These are phyloP conservation scores for Tachina grossa DNA, from an alignment of 2,888 invertebrate genomes.

Conservation along the genomic window DNA sequence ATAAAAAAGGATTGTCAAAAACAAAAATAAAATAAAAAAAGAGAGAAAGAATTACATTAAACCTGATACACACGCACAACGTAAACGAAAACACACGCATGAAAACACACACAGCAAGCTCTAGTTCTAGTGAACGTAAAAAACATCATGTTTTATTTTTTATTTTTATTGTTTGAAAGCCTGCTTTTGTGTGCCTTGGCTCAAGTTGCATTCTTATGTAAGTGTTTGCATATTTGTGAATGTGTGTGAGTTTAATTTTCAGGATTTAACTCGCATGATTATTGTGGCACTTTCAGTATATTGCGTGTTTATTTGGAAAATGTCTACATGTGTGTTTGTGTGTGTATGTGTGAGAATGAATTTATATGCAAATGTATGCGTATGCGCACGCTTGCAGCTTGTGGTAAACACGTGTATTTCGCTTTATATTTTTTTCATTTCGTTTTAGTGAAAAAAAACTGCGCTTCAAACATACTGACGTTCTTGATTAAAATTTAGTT, in stretches of 20 bases:
- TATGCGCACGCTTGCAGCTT: constrained; percentile 51
- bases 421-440: neutral
- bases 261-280: constrained; percentile 7
- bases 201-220: neutral
- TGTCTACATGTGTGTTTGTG: neutral
- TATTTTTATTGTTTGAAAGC: constrained; percentile 21
- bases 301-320: constrained; percentile 33
- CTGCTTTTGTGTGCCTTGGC: neutral
- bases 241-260: neutral
- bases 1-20: constrained; percentile 52
- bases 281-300: constrained; percentile 11
- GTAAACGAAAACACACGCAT: constrained; percentile 1
- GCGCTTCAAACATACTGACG: neutral
- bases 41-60: constrained; percentile 36
- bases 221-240: neutral
- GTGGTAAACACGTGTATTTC: constrained; percentile 58
- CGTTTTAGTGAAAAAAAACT: neutral
- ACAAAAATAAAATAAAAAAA: neutral
- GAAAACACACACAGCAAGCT: neutral
- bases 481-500: neutral
- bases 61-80: constrained; percentile 32
- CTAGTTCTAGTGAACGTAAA: neutral
- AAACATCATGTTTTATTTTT: constrained; percentile 23
- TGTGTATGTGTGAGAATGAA: neutral
- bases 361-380: constrained; percentile 27